These are phyloP conservation scores for Diabrotica undecimpunctata DNA, from an alignment of 1,140 invertebrate genomes.

Conservation along the genomic window DNA sequence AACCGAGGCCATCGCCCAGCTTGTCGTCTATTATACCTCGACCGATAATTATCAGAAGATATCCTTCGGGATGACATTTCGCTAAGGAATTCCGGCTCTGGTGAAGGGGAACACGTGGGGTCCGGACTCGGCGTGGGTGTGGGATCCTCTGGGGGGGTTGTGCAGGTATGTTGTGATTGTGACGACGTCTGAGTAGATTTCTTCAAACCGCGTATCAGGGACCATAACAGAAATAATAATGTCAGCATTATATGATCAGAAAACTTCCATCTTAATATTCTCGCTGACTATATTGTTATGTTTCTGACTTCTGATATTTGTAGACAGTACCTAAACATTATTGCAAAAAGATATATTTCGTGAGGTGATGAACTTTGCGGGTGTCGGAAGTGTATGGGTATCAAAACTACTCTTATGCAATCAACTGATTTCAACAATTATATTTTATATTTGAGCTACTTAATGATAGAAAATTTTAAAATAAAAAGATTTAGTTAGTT, in stretches of 20 bases:
- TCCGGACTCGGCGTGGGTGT: conserved; percentile 29
- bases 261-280: conserved; percentile 17
- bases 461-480: too few species aligned
- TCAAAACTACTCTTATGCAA: too few species aligned
- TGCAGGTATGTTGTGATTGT: conserved; percentile 18
- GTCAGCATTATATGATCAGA: conserved; percentile 46
- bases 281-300: not conserved
- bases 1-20: not conserved
- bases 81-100: conserved; percentile 40
- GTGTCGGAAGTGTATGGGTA: too few species aligned
- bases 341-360: not conserved
- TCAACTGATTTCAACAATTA: too few species aligned
- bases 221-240: conserved; percentile 49
- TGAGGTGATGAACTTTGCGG: too few species aligned
- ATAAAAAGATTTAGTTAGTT: too few species aligned
- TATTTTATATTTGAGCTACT: too few species aligned
- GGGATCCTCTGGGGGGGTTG: conserved; percentile 20
- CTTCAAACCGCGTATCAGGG: conserved; percentile 45
- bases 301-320: not conserved
- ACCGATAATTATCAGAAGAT: conserved; percentile 34
- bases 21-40: conserved; percentile 21
- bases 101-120: conserved; percentile 29
- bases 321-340: not conserved
- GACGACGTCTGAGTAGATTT: conserved; percentile 27
- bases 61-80: conserved; percentile 40